A percentile compares a stretch with the other conserved stretches of the same genome.
Evolutionary conservation across 1,140 invertebrate species (phyloP).

Genomic region (Musca domestica): DNA sequence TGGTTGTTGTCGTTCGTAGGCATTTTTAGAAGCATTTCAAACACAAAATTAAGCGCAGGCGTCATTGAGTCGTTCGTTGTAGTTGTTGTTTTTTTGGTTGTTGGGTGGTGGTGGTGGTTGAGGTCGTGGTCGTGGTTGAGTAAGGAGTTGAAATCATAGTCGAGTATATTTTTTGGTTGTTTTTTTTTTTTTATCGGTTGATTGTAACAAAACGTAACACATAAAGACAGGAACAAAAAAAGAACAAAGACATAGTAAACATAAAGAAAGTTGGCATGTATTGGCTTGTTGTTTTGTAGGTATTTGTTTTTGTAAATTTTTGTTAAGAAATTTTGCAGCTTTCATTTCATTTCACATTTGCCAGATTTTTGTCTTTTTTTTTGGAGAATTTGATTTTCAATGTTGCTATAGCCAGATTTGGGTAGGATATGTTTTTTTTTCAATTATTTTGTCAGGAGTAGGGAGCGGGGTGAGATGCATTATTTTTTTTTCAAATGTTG

Average conservation of each 20-base stretch:
- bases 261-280: conserved; percentile 10
- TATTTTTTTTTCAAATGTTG: no score
- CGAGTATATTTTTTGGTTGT: conserved; percentile 5
- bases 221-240: conserved; percentile 12
- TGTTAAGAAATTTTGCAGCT: no score
- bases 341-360: no score
- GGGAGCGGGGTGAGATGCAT: no score
- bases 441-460: background rate
- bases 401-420: no score
- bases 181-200: conserved; percentile 24
- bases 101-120: background rate
- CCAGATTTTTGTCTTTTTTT: no score
- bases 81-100: conserved; percentile 27
- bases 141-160: no score
- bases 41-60: conserved; percentile 20
- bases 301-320: conserved; percentile 7
- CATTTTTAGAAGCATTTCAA: conserved; percentile 14
- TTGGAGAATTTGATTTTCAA: no score
- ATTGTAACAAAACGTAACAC: conserved; percentile 15
- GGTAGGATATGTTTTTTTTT: background rate
- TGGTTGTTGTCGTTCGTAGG: background rate
- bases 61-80: conserved; percentile 27
- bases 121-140: conserved; percentile 1
- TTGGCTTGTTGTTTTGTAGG: conserved; percentile 6
- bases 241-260: conserved; percentile 15